A percentile compares a stretch with the other conserved stretches of the same genome.
These are phyloP conservation scores for Erannis defoliaria DNA, from an alignment of 2,888 invertebrate species.

Conservation along the genomic window DNA sequence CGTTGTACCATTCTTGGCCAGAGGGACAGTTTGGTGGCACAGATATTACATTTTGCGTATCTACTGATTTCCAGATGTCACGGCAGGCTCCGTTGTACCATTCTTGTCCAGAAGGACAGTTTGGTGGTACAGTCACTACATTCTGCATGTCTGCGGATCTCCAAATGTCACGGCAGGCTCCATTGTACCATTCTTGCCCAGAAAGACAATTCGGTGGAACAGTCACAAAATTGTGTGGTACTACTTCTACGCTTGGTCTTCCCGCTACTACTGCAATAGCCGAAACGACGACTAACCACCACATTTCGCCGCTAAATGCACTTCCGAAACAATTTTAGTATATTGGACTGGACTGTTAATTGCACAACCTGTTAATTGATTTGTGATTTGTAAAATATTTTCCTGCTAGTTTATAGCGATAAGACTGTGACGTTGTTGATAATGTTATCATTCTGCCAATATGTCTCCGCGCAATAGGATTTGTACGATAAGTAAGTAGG, in stretches of 20 bases:
- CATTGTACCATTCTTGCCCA: slow-evolving; percentile 31
- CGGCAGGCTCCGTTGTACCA: slow-evolving; percentile 20
- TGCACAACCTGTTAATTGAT: slow-evolving; percentile 26
- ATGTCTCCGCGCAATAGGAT: slow-evolving; percentile 15
- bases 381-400: slow-evolving; percentile 31
- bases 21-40: slow-evolving; percentile 34
- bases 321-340: neutral
- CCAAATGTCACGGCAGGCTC: slow-evolving; percentile 6
- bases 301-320: slow-evolving; percentile 17
- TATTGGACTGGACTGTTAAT: slow-evolving; percentile 15
- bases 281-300: slow-evolving; percentile 19
- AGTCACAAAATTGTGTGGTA: slow-evolving; percentile 28
- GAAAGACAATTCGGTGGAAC: slow-evolving; percentile 31
- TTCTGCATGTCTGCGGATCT: slow-evolving; percentile 12
- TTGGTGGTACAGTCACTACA: slow-evolving; percentile 28
- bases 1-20: slow-evolving; percentile 32
- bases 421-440: slow-evolving; percentile 28
- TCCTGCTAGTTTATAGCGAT: slow-evolving; percentile 26
- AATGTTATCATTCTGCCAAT: slow-evolving; percentile 25
- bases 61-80: neutral
- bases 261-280: slow-evolving; percentile 17
- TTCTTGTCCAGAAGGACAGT: slow-evolving; percentile 33
- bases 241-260: slow-evolving; percentile 23
- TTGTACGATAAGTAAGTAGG: slow-evolving; percentile 7
- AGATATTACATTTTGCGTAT: slow-evolving; percentile 17